A percentile compares a stretch with the other conserved stretches of the same genome.
Evolutionary conservation across 1,140 invertebrate species (phyloP).

Genomic region (Cyclargus thomasi): DNA sequence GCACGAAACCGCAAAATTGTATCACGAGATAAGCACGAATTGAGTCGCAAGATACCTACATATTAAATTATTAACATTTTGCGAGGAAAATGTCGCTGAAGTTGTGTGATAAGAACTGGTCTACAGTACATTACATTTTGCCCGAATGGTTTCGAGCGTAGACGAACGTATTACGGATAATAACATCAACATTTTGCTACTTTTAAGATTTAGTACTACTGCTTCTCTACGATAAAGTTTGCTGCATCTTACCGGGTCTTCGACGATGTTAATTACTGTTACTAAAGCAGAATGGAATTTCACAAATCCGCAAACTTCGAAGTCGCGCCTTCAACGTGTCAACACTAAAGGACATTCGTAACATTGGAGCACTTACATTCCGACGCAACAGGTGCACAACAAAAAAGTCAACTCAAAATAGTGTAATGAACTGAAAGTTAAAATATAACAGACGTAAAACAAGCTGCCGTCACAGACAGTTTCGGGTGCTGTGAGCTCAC

Average conservation of each 20-base stretch:
- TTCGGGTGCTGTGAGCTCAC: constrained; percentile 59
- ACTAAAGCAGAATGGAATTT: not conserved
- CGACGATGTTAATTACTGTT: too few species aligned
- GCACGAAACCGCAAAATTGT: not conserved
- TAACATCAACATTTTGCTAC: not conserved
- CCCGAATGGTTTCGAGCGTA: too few species aligned
- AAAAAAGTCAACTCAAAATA: constrained; percentile 44
- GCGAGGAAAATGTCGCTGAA: not conserved
- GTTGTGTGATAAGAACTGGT: not conserved
- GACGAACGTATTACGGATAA: too few species aligned
- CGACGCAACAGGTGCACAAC: constrained; percentile 35
- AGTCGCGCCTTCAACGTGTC: constrained; percentile 37
- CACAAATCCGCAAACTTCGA: constrained; percentile 6
- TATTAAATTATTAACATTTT: too few species aligned
- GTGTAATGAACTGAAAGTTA: constrained; percentile 40
- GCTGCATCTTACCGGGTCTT: too few species aligned
- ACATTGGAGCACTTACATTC: constrained; percentile 65
- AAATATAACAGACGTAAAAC: constrained; percentile 53
- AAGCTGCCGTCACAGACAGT: constrained; percentile 68
- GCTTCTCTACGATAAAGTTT: too few species aligned
- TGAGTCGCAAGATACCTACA: not conserved
- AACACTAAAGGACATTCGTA: constrained; percentile 36
- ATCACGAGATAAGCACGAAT: not conserved
- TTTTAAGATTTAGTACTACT: not conserved
- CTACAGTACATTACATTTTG: not conserved